Evolutionary conservation across 2,888 invertebrate genomes (phyloP).

Genomic region (Lasioglossum villosulum): DNA sequence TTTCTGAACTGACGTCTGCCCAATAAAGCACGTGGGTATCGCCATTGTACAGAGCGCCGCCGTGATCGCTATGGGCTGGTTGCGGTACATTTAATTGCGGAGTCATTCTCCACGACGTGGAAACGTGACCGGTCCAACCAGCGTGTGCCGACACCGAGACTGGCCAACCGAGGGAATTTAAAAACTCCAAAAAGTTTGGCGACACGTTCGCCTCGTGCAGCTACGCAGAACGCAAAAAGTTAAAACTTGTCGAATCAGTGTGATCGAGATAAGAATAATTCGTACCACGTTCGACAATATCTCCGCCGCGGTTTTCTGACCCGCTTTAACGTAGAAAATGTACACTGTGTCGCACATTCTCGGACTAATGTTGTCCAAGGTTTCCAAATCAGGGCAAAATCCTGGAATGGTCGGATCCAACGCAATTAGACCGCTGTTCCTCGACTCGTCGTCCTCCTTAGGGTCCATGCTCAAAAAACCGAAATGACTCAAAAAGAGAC

Average conservation of each 20-base stretch:
- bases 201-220: slow-evolving; percentile 84
- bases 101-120: slow-evolving; percentile 91
- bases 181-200: slow-evolving; percentile 86
- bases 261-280: background rate
- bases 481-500: slow-evolving; percentile 97
- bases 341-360: slow-evolving; percentile 96
- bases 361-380: slow-evolving; percentile 94
- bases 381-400: slow-evolving; percentile 92
- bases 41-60: slow-evolving; percentile 93
- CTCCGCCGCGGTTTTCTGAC: slow-evolving; percentile 91
- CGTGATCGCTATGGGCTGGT: slow-evolving; percentile 83
- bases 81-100: slow-evolving; percentile 72
- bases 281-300: slow-evolving; percentile 92
- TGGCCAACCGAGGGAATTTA: slow-evolving; percentile 92
- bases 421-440: slow-evolving; percentile 87
- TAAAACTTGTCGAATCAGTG: background rate
- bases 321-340: slow-evolving; percentile 96
- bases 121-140: slow-evolving; percentile 97
- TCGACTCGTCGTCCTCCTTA: slow-evolving; percentile 74
- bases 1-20: slow-evolving; percentile 97
- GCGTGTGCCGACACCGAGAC: slow-evolving; percentile 94
- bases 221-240: slow-evolving; percentile 62
- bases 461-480: slow-evolving; percentile 89
- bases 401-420: slow-evolving; percentile 90
- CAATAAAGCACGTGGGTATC: slow-evolving; percentile 95